phyloP scores from a whole-genome alignment of 2,888 invertebrate genomes.

The Enoplolaimus lenunculus region DNA sequence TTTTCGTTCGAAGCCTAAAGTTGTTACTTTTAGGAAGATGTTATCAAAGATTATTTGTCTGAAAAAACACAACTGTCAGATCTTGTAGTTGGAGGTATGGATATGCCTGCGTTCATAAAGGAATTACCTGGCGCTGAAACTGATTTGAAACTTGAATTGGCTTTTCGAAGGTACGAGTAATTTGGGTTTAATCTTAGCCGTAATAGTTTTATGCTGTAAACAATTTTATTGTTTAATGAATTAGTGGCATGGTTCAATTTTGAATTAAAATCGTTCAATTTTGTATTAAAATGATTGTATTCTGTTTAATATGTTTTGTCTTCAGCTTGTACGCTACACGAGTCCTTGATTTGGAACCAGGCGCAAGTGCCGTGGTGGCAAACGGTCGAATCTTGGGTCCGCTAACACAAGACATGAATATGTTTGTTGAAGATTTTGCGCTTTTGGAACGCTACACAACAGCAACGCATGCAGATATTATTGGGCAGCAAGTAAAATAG shows the following conservation, averaged over 20 bases:
- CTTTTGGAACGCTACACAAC: slow-evolving; percentile 59
- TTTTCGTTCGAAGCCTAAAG: no score
- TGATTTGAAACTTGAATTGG: slow-evolving; percentile 21
- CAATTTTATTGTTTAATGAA: no score
- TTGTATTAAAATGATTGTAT: no score
- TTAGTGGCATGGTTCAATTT: no score
- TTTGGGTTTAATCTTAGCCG: neutral
- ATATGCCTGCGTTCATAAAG: slow-evolving; percentile 41
- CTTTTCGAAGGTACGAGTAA: neutral
- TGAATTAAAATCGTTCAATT: no score
- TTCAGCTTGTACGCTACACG: slow-evolving; percentile 56
- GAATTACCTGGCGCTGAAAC: slow-evolving; percentile 30
- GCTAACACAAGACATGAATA: slow-evolving; percentile 50
- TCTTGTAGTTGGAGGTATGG: slow-evolving; percentile 43
- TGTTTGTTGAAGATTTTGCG: slow-evolving; percentile 72
- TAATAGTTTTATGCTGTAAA: neutral
- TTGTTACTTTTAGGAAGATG: slow-evolving; percentile 43
- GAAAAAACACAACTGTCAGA: neutral
- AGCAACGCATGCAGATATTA: slow-evolving; percentile 32
- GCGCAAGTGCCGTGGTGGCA: slow-evolving; percentile 59
- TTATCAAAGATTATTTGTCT: neutral
- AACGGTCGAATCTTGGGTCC: slow-evolving; percentile 78
- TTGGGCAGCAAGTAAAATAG: slow-evolving; percentile 31
- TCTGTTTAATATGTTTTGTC: no score
- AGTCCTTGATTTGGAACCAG: slow-evolving; percentile 55